phyloP scores from a whole-genome alignment of 1,140 invertebrate genomes.

The Cotesia glomerata region DNA sequence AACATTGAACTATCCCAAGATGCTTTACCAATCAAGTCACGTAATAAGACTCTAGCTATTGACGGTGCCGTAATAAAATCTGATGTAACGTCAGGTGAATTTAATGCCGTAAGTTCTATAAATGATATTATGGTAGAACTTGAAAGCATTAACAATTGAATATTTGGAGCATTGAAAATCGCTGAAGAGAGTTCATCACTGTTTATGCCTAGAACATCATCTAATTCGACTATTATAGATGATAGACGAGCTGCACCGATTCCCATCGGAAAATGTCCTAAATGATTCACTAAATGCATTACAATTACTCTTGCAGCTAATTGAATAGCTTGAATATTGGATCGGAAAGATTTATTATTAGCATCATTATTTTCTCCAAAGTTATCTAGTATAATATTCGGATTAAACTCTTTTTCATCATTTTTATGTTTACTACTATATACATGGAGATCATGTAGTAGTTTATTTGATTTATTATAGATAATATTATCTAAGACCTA shows the following conservation, averaged over 20 bases:
- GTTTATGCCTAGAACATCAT: conserved; percentile 81
- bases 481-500: conserved; percentile 59
- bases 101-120: conserved; percentile 88
- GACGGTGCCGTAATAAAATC: conserved; percentile 70
- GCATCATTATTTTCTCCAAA: conserved; percentile 62
- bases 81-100: conserved; percentile 81
- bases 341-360: conserved; percentile 60
- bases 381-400: conserved; percentile 74
- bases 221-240: conserved; percentile 89
- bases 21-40: conserved; percentile 95
- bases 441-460: conserved; percentile 42
- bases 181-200: conserved; percentile 78
- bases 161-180: conserved; percentile 86
- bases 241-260: conserved; percentile 84
- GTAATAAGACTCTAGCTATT: conserved; percentile 82
- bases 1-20: conserved; percentile 95
- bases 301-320: conserved; percentile 75
- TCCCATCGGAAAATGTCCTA: conserved; percentile 89
- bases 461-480: conserved; percentile 52
- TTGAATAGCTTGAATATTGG: conserved; percentile 63
- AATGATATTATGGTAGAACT: conserved; percentile 85
- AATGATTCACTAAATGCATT: conserved; percentile 83
- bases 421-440: conserved; percentile 47
- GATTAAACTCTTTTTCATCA: conserved; percentile 69
- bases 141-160: conserved; percentile 87